These are phyloP conservation scores for Spizaetus ornatus DNA, from an alignment of 2,113 vertebrate genomes.

Conservation along the genomic window DNA sequence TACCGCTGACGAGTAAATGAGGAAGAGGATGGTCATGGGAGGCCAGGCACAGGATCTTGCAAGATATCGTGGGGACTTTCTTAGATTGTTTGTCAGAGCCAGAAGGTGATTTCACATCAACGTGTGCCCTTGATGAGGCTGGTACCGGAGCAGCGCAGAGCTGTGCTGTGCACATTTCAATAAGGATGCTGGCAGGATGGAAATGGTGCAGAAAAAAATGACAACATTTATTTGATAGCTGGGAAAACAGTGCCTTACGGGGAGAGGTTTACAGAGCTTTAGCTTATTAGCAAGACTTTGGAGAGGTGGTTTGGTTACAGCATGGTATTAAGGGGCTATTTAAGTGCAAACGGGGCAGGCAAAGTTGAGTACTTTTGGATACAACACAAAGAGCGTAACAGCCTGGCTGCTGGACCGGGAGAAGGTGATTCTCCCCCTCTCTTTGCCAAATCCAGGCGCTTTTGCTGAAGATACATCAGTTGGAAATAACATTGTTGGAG, in stretches of 20 bases:
- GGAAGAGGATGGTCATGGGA: not conserved
- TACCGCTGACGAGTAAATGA: not conserved
- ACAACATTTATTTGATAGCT: not conserved
- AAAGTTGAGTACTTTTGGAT: rapidly evolving
- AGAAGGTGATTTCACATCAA: not conserved
- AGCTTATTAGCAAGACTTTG: not conserved
- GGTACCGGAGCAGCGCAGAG: rapidly evolving
- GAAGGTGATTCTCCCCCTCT: not conserved
- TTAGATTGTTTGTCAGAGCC: not conserved
- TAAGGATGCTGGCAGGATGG: not conserved
- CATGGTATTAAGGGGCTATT: not conserved
- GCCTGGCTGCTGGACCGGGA: not conserved
- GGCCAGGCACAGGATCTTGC: not conserved
- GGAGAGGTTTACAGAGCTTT: not conserved
- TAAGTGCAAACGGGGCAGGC: not conserved
- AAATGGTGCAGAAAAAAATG: not conserved
- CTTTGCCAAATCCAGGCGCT: not conserved
- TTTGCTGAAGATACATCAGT: not conserved
- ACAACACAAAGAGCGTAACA: not conserved
- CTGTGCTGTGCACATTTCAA: rapidly evolving
- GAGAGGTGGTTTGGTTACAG: not conserved
- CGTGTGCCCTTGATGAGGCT: not conserved
- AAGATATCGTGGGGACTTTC: not conserved
- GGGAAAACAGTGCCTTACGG: not conserved
- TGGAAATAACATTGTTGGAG: not conserved